A percentile compares a stretch with the other conserved stretches of the same genome.
Conservation (phyloP, 2,113 vertebrate species). For the Gasterosteus nipponicus region DNA sequence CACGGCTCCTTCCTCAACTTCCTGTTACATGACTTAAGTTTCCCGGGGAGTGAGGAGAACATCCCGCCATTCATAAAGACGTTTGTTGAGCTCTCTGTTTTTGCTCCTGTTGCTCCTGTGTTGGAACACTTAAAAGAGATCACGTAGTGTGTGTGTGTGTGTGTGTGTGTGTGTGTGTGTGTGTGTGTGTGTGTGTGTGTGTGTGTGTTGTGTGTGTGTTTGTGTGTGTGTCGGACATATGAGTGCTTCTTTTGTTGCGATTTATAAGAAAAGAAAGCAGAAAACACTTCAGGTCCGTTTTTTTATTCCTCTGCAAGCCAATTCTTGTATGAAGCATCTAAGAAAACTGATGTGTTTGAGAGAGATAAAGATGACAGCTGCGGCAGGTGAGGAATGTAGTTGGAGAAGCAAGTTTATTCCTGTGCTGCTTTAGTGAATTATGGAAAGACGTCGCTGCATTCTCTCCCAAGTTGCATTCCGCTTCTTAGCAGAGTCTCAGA, state of each 20-base stretch:
- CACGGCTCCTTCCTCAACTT: slow-evolving; percentile 68
- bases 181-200: background rate
- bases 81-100: background rate
- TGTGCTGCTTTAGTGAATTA: slow-evolving; percentile 37
- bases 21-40: slow-evolving; percentile 69
- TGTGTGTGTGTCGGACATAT: background rate
- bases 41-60: slow-evolving; percentile 47
- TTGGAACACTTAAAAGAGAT: background rate
- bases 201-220: no score
- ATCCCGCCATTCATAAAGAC: slow-evolving; percentile 23
- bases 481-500: slow-evolving; percentile 20
- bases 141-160: background rate
- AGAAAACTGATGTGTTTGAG: background rate
- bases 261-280: slow-evolving; percentile 4
- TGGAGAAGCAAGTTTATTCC: slow-evolving; percentile 59
- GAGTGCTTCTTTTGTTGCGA: no score
- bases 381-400: slow-evolving; percentile 48
- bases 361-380: slow-evolving; percentile 27
- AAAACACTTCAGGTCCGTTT: slow-evolving; percentile 13
- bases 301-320: slow-evolving; percentile 9
- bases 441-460: slow-evolving; percentile 11
- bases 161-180: background rate
- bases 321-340: slow-evolving; percentile 16
- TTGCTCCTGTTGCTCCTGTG: no score
- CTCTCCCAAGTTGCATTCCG: slow-evolving; percentile 21